A percentile compares a stretch with the other conserved stretches of the same genome.
phyloP scores from a whole-genome alignment of 2,113 vertebrate genomes.

The Leptocoma aspasia region DNA sequence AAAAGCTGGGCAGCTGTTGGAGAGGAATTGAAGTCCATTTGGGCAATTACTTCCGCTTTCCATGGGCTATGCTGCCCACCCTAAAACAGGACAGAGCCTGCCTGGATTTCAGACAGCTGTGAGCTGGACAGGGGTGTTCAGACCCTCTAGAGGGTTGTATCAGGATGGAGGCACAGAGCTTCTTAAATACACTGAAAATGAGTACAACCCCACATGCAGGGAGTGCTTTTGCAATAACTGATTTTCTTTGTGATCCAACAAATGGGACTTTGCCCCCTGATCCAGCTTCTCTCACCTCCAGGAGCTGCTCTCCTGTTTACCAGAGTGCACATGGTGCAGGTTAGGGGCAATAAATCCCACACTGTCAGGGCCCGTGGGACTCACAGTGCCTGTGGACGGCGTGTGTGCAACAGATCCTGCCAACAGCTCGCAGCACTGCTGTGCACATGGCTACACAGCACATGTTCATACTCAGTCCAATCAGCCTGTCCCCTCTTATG shows the following conservation, averaged over 20 bases:
- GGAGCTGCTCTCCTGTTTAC: neutral
- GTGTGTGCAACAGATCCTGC: neutral
- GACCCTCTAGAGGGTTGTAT: neutral
- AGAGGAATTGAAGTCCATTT: neutral
- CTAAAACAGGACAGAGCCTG: neutral
- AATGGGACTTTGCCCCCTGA: neutral
- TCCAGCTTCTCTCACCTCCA: neutral
- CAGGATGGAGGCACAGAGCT: neutral
- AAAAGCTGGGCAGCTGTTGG: slow-evolving; percentile 15
- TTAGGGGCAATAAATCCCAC: neutral
- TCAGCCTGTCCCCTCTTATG: neutral
- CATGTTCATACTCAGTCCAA: neutral
- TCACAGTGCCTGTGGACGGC: neutral
- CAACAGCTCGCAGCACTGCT: neutral
- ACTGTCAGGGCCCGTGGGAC: neutral
- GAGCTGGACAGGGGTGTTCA: neutral
- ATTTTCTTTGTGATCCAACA: neutral
- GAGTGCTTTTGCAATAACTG: neutral
- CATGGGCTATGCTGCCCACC: neutral
- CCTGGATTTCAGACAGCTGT: neutral
- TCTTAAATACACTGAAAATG: neutral
- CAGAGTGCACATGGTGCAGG: neutral
- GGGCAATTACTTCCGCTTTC: neutral
- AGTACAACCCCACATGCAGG: neutral
- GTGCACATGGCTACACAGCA: neutral